Evolutionary conservation across 1,140 invertebrate genomes (phyloP).

Genomic region (Drosophila baimaii): DNA sequence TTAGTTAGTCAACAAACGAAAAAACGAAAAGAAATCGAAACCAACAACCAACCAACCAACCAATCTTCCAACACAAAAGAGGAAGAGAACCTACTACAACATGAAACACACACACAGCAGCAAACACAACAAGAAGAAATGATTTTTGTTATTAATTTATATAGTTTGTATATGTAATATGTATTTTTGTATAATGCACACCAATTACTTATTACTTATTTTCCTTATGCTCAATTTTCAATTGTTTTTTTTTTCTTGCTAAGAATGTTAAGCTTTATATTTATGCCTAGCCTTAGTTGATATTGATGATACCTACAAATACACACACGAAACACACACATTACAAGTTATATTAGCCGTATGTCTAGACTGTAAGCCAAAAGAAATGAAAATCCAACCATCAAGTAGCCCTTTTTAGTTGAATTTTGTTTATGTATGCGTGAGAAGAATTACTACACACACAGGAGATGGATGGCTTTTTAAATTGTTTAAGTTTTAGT

Average conservation of each 20-base stretch:
- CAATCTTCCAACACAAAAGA: slow-evolving; percentile 57
- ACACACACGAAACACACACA: slow-evolving; percentile 17
- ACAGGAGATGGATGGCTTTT: slow-evolving; percentile 61
- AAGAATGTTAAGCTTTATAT: slow-evolving; percentile 76
- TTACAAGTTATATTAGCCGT: slow-evolving; percentile 59
- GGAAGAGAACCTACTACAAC: slow-evolving; percentile 17
- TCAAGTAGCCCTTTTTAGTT: slow-evolving; percentile 56
- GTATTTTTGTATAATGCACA: slow-evolving; percentile 66
- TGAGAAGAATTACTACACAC: slow-evolving; percentile 25
- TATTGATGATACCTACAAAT: slow-evolving; percentile 57
- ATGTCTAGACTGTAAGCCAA: slow-evolving; percentile 53
- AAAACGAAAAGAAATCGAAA: slow-evolving; percentile 31
- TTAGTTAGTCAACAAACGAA: slow-evolving; percentile 58
- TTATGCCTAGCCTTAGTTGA: slow-evolving; percentile 77
- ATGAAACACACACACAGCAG: too few relatives aligned
- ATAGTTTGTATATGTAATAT: slow-evolving; percentile 53
- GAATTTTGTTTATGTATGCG: slow-evolving; percentile 67
- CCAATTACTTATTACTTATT: slow-evolving; percentile 67
- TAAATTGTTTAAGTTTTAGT: slow-evolving; percentile 73
- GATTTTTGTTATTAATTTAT: slow-evolving; percentile 70
- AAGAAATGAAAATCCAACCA: background rate
- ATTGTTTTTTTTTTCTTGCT: slow-evolving; percentile 57
- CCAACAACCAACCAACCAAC: slow-evolving; percentile 32
- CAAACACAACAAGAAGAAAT: slow-evolving; percentile 58
- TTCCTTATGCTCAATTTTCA: slow-evolving; percentile 75